Base-by-base conservation (phyloP, 2,888 invertebrate species). In the Philereme transversata region DNA sequence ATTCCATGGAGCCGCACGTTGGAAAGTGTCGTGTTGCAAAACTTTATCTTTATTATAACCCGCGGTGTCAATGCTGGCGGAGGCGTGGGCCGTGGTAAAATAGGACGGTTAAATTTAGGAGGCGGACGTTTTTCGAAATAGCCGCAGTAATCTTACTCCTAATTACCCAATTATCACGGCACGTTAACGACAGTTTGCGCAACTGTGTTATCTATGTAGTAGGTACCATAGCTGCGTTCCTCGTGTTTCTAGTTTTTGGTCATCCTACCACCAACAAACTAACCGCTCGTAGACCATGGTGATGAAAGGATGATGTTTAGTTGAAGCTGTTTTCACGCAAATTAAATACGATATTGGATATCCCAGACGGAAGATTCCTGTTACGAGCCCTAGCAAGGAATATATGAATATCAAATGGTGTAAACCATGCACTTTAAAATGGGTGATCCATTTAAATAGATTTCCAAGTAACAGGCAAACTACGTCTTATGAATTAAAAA, bases 61-160 rank as follows among this genome's bases (percentile, higher is more conserved):
- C 47, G 50, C 65, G 66, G 66, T 79, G 77, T 83, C 83, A 81
- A 81, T 79, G 80, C 72, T 78, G 80, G 68, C 61, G 59, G 46
- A 62, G 56, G 51, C 68, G 62, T 69, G 67, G 75, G 77, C 81
- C 85, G 86, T 86, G 85, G 78, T 87, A 88, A 90, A 82, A 84
- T 87, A 72, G 87, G 78, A 72, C 87, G 74, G 73, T 74, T 86
- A 81, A 79, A 81, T 81, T 82, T 83, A 83, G 83, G 74, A 70
- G 70, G 65, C 74, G 76, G 72, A 74, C 76, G 75, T 75, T 80
- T 78, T 78, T 76, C 76, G 74, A 75, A 72, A 75, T 70, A 63
- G 59, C 69, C 67, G 50, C 56, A 54, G 61, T 61, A 62, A 64
- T 57, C 55, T 53, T 48, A 60, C 59, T 49, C 49, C 38, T 70